Base-by-base conservation (phyloP, 2,888 invertebrate species). In the Sylvicola fuscatus region DNA sequence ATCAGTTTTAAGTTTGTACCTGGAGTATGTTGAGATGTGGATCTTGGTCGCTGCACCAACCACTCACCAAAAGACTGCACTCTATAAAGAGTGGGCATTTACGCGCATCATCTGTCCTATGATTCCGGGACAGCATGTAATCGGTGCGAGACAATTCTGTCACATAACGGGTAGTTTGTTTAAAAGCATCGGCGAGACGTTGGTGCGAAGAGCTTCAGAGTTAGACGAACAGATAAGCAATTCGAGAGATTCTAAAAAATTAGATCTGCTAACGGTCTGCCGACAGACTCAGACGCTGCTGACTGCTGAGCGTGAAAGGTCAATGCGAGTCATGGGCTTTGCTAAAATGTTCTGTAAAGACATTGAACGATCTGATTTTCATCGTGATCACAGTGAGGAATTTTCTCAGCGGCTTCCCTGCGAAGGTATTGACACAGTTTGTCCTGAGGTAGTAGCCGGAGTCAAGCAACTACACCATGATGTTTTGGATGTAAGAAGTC, bases 11-110 rank as follows among this genome's bases (percentile, higher is more conserved):
- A 57, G 77, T 70, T 70, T 86, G 44, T 92, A 92, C 58, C 65
- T 93, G 45, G 76, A 80, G 43, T 92, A 92, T 60, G 65, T 92
- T 40, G 72, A 75, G 41, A 76, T 75, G 47, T 82, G 87, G 77
- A 80, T 87, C 3, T 61, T 71, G 41, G 70, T 51, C 11, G 57
- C 57, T 1, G 51, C 53, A 28, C 55, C 55, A 5, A 56, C 56
- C 41, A 49, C 47, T 2, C 51, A 55, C 42, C 68, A 77, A 40
- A 84, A 87, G 52, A 71, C 76, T 45, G 66, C 76, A 14, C 64
- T 92, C 40, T 82, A 86, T 52, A 77, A 79, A 39, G 90, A 92
- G 55, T 90, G 89, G 87, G 66, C 68, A 43, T 92, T 90, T 60
- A 77, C 81, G 1, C 77, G 77, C 48, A 62, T 72, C 2, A 73